Evolutionary conservation across 1,140 invertebrate species (phyloP).

Genomic region (Macrotrachela quadricornifera): DNA sequence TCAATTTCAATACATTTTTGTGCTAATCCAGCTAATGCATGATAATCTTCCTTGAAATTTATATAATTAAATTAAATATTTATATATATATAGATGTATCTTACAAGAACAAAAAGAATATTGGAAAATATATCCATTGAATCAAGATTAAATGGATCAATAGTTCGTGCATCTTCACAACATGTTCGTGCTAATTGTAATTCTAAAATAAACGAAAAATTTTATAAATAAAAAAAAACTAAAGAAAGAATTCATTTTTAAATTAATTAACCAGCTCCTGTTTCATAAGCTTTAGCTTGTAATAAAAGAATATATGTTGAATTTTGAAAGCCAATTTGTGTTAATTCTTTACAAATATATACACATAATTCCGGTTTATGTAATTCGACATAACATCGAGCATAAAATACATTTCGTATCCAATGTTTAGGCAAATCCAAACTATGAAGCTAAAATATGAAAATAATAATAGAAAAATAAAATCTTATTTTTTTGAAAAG

Average conservation of each 20-base stretch:
- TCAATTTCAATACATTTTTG: constrained; percentile 77
- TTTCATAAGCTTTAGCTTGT: constrained; percentile 72
- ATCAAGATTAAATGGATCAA: constrained; percentile 74
- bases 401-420: constrained; percentile 79
- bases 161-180: constrained; percentile 54
- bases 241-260: background rate
- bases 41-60: constrained; percentile 53
- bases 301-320: constrained; percentile 74
- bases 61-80: too few species aligned
- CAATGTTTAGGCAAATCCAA: constrained; percentile 63
- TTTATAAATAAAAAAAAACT: background rate
- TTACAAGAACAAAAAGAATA: constrained; percentile 63
- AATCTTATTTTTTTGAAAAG: background rate
- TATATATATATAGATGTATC: too few species aligned
- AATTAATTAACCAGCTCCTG: constrained; percentile 49
- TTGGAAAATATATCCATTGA: constrained; percentile 94
- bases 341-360: constrained; percentile 51
- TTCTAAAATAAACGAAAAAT: background rate
- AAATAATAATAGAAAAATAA: constrained; percentile 9
- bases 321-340: constrained; percentile 54
- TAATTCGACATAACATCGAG: constrained; percentile 66
- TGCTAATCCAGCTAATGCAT: constrained; percentile 73
- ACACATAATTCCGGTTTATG: constrained; percentile 71
- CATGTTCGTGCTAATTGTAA: background rate
- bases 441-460: constrained; percentile 9